These are phyloP conservation scores for Zalophus californianus DNA, from an alignment of 2,797 vertebrate genomes.

Conservation along the genomic window DNA sequence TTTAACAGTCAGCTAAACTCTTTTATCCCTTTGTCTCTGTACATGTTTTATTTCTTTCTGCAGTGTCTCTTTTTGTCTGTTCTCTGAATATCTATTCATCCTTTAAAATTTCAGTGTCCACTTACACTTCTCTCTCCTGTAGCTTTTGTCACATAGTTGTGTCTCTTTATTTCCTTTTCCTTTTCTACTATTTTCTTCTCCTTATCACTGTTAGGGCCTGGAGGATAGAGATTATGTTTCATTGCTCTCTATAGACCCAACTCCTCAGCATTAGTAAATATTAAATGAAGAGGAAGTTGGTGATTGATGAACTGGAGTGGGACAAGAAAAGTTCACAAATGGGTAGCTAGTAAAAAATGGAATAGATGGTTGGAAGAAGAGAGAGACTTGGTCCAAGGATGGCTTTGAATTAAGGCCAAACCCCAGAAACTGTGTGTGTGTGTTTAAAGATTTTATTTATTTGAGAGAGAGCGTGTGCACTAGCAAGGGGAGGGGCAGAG, in stretches of 20 bases:
- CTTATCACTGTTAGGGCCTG: background rate
- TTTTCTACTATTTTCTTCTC: background rate
- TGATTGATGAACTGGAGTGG: background rate
- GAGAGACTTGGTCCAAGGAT: background rate
- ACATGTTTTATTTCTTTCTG: slow-evolving; percentile 23
- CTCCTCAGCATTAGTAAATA: slow-evolving; percentile 10
- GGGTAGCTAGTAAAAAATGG: background rate
- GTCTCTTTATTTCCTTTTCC: slow-evolving; percentile 25
- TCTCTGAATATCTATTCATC: background rate
- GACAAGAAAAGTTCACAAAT: slow-evolving; percentile 2
- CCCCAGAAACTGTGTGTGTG: background rate
- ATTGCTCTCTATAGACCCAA: background rate
- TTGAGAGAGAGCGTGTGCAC: background rate
- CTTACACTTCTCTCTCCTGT: background rate
- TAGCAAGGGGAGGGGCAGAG: background rate
- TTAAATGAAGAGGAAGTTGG: slow-evolving; percentile 21
- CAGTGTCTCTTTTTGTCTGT: background rate
- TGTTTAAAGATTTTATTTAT: background rate
- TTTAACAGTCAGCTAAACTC: background rate
- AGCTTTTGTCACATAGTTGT: slow-evolving; percentile 16
- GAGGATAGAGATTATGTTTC: background rate
- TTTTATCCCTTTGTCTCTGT: background rate
- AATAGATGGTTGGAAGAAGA: background rate
- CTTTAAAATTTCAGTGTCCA: slow-evolving; percentile 22
- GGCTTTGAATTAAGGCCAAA: background rate